Percentiles rank a stretch among this genome's conserved stretches.
Conservation (phyloP, 2,797 vertebrate genomes). For the Lophius americanus region DNA sequence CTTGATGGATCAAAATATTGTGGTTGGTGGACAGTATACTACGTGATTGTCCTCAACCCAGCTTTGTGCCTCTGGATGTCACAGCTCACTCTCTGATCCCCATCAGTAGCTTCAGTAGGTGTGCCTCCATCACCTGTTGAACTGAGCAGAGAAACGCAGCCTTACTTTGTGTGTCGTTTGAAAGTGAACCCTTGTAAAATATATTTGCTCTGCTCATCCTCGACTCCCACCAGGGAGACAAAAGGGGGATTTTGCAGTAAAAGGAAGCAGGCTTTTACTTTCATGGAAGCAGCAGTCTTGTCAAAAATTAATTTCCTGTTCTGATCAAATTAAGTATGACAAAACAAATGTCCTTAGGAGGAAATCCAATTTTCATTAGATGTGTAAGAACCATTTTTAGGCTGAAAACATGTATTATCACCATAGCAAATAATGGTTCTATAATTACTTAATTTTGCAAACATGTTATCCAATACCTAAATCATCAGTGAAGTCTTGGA, state of each 20-base stretch:
- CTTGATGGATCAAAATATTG: neutral
- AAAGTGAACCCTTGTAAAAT: neutral
- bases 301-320: conserved; percentile 7
- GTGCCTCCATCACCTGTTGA: conserved; percentile 98
- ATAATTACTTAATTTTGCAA: too few relatives aligned
- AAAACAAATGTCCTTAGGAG: neutral
- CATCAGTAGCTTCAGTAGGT: conserved; percentile 93
- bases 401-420: neutral
- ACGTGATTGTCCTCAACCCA: conserved; percentile 45
- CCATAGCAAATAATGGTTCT: too few relatives aligned
- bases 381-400: neutral
- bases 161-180: neutral
- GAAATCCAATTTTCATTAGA: neutral
- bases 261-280: neutral
- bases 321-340: neutral
- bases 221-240: neutral
- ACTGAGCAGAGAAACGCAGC: conserved; percentile 77
- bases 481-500: too few relatives aligned
- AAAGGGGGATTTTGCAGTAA: neutral
- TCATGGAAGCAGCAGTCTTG: conserved; percentile 4
- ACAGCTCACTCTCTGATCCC: conserved; percentile 90
- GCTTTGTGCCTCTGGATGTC: conserved; percentile 8
- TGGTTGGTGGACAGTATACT: conserved; percentile 12
- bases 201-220: conserved; percentile 5
- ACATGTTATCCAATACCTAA: too few relatives aligned